Evolutionary conservation across 2,797 vertebrate genomes (phyloP).

Genomic region (Sebastes elongatus): DNA sequence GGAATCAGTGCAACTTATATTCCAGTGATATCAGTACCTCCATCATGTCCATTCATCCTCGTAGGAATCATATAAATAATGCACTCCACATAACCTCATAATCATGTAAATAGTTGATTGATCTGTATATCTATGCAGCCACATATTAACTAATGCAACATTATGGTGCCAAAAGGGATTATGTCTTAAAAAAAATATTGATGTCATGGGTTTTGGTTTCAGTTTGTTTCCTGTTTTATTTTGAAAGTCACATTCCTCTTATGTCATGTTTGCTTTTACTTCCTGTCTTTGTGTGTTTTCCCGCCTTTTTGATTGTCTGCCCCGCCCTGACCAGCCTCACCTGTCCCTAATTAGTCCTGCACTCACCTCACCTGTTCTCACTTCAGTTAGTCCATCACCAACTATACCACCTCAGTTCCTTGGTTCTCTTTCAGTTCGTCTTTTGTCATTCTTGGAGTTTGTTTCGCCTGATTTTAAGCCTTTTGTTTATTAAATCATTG

Average conservation of each 20-base stretch:
- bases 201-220: not conserved
- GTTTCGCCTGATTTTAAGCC: no score
- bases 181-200: no score
- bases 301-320: not conserved
- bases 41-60: not conserved
- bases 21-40: not conserved
- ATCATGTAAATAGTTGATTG: no score
- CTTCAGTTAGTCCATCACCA: fast-evolving
- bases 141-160: not conserved
- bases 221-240: not conserved
- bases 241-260: not conserved
- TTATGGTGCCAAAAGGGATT: no score
- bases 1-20: not conserved
- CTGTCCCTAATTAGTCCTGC: no score
- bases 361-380: not conserved
- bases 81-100: no score
- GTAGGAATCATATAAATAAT: no score
- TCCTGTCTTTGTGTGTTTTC: not conserved
- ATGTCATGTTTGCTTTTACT: fast-evolving
- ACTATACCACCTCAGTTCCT: fast-evolving
- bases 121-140: not conserved
- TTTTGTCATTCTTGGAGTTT: no score
- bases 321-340: not conserved
- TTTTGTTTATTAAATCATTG: no score
- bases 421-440: no score